Conservation (phyloP, 2,888 invertebrate species). For the Cryptocephalus moraei region DNA sequence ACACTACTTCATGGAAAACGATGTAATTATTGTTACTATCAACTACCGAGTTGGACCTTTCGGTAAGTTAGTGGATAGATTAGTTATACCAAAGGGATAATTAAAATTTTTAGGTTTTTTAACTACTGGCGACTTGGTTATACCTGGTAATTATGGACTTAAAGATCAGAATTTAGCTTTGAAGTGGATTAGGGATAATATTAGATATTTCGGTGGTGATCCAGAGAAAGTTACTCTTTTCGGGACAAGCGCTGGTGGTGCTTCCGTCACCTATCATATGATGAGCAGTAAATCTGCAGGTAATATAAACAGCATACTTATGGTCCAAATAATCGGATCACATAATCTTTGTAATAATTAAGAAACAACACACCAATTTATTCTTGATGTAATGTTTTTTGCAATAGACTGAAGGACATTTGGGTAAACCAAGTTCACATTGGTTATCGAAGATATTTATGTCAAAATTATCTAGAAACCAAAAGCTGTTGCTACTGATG, state of each 20-base stretch:
- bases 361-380: no score
- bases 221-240: slow-evolving; percentile 18
- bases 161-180: slow-evolving; percentile 22
- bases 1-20: slow-evolving; percentile 27
- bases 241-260: slow-evolving; percentile 21
- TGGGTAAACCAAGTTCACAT: no score
- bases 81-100: no score
- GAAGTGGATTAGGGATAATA: slow-evolving; percentile 19
- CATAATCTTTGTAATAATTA: no score
- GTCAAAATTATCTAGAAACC: no score
- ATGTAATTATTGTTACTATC: slow-evolving; percentile 21
- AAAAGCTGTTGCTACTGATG: no score
- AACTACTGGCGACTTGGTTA: slow-evolving; percentile 16
- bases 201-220: slow-evolving; percentile 22
- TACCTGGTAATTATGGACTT: slow-evolving; percentile 21
- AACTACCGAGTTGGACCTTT: slow-evolving; percentile 23
- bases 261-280: slow-evolving; percentile 15
- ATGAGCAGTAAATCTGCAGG: slow-evolving; percentile 15
- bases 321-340: no score
- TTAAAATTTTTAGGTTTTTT: slow-evolving; percentile 15
- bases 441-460: no score
- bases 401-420: no score
- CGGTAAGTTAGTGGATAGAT: slow-evolving; percentile 7
- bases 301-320: slow-evolving; percentile 1
- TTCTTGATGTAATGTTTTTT: no score